Base-by-base conservation (phyloP, 2,888 invertebrate species). In the Agonopterix subpropinquella region DNA sequence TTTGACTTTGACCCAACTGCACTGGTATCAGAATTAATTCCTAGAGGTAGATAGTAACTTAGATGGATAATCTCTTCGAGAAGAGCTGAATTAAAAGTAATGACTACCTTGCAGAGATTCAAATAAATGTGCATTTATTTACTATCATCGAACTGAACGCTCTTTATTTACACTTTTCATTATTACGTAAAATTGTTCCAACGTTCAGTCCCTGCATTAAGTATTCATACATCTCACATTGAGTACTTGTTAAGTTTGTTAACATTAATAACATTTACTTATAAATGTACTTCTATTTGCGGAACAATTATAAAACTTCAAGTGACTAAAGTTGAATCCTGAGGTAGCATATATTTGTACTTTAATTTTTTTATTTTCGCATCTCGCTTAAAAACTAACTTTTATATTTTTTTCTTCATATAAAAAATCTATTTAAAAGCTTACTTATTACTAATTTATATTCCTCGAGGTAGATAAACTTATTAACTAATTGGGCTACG, bases 301-400 rank as follows among this genome's bases (percentile, higher is more conserved):
- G 65, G 58, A 59, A 69, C 64, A 65, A 61, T 69, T 62, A 65
- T 64, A 68, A 52, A 50, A 54, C 56, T 61, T 67, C 63, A 64
- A 69, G 62, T 71, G 64, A 73, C 74, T 74, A 67, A 66, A 72
- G 61, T 78, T 87, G 89, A 89, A 89, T 84, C 85, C 85, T 87
- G 89, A 89, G 89, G 89, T 89, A 89, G 89, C 70, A 76, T 80
- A 76, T 80, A 79, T 86, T 88, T 89, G 89, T 89, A 89, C 88
- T 89, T 84, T 73, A 65, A 70, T 77, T 73, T 76, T 74, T 79
- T 76, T 59, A 59, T 73, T 78, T 75, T 74, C 65, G 57, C 65
- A 67, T 77, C 73, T 75, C 65, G 60, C 80, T 79, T 85, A 82
- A 57, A 60, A 47, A 50, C 78, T 85, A 83, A 65, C 53, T 73